Base-by-base conservation (phyloP, 2,113 vertebrate genomes). In the Xenopus tropicalis region DNA sequence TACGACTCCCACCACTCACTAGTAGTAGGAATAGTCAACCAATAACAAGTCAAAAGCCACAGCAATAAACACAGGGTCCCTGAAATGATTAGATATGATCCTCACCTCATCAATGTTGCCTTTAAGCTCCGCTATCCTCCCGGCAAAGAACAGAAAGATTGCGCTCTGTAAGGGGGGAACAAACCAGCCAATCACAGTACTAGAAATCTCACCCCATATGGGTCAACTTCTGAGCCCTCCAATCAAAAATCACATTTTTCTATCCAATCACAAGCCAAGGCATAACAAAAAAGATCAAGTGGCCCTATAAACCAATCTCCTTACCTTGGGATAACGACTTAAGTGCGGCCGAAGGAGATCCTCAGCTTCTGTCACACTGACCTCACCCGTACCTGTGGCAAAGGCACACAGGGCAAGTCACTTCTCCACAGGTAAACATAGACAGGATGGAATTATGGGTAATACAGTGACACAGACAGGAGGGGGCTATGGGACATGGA, bases 61-160 rank as follows among this genome's bases (percentile, higher is more conserved):
- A 29, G 25, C 25, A 3, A 29, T 3, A 29, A 29, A 29, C 6
- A 3, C 6, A 3, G 3, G 3, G 3, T 29, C 25, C 25, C 25
- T 29, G 6, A 29, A 29, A 29, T 3, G 25, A 29, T 29, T 29
- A 29, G 25, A 37, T 8, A 37, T 37, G 10, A 37, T 6, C 29
- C 83, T 54, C 51, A 92, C 92, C 89, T 90, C 84, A 80, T 93
- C 89, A 61, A 93, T 91, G 80, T 93, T 93, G 6, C 92, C 92
- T 81, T 91, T 93, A 78, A 93, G 91, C 78, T 91, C 91, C 72
- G 93, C 91, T 0, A 83, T 88, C 77, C 92, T 86, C 67, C 92
- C 92, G 13, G 90, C 91, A 74, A 93, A 93, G 81, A 93, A 93
- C 54, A 93, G 86, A 71, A 93, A 93, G 72, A 93, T 91, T 1